Conservation (phyloP, 2,797 vertebrate species). For the Anguilla obscura region DNA sequence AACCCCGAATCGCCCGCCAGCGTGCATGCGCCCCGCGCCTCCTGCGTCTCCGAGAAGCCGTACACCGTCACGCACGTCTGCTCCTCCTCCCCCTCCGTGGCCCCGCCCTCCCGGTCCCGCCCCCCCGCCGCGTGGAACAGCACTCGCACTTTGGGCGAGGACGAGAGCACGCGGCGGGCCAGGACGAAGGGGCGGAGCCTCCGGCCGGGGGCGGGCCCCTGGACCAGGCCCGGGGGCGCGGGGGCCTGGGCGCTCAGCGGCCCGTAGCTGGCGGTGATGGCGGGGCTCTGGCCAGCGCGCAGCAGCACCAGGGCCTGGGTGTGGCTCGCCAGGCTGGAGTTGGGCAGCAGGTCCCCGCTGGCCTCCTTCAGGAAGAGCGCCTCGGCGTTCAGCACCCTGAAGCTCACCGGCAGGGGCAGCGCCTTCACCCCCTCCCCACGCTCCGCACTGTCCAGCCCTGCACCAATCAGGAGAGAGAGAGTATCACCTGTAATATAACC, state of each 20-base stretch:
- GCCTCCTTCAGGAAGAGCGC: constrained; percentile 85
- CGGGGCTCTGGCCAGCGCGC: constrained; percentile 68
- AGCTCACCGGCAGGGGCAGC: constrained; percentile 78
- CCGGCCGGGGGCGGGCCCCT: constrained; percentile 68
- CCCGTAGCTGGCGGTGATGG: constrained; percentile 84
- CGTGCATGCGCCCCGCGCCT: constrained; percentile 80
- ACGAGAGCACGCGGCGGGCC: constrained; percentile 75
- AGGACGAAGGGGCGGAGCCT: constrained; percentile 79
- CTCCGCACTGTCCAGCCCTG: neutral
- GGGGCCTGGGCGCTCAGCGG: constrained; percentile 78
- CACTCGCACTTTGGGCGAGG: constrained; percentile 80
- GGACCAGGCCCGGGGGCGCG: constrained; percentile 77
- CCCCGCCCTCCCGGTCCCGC: constrained; percentile 60
- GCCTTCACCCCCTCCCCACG: neutral
- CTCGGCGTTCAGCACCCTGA: constrained; percentile 79
- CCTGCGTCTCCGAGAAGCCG: constrained; percentile 84
- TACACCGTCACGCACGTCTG: constrained; percentile 81
- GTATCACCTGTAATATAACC: neutral
- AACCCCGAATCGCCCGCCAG: constrained; percentile 77
- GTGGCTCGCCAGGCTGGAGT: constrained; percentile 80
- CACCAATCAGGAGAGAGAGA: neutral
- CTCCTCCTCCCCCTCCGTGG: constrained; percentile 31
- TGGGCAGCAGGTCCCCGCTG: constrained; percentile 74
- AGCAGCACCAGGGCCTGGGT: constrained; percentile 84
- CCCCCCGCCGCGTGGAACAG: constrained; percentile 81